These are phyloP conservation scores for Aplysina aerophoba DNA, from an alignment of 37 sponge, comb jelly and placozoan species.

Conservation along the genomic window DNA sequence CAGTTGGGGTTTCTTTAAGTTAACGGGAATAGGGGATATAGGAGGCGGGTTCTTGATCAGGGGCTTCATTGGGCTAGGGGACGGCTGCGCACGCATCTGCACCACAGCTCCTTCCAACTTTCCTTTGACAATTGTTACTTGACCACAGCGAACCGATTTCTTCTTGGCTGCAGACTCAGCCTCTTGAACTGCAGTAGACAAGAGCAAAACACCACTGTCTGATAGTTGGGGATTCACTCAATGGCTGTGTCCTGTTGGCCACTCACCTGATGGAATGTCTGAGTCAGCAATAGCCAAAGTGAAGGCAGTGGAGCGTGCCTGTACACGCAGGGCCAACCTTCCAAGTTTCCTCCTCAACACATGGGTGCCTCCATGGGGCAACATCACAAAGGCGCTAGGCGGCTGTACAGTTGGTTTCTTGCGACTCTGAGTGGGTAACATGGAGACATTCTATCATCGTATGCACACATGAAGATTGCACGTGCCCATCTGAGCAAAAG, in stretches of 20 bases:
- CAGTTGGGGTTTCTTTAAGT: neutral
- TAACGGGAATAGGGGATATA: neutral
- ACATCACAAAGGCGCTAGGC: neutral
- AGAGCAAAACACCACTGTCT: too few relatives aligned
- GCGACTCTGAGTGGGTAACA: neutral
- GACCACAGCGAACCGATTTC: neutral
- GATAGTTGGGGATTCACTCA: too few relatives aligned
- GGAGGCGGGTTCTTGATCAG: slow-evolving; percentile 26
- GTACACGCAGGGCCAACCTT: neutral
- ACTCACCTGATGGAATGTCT: slow-evolving; percentile 6
- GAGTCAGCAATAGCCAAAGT: neutral
- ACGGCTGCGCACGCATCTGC: neutral
- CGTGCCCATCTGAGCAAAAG: too few relatives aligned
- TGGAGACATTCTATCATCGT: too few relatives aligned
- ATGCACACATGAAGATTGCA: too few relatives aligned
- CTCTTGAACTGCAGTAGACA: slow-evolving; percentile 5
- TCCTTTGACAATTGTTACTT: neutral
- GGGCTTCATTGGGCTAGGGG: slow-evolving; percentile 31
- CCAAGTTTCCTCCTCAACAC: slow-evolving; percentile 2
- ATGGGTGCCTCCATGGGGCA: slow-evolving; percentile 1
- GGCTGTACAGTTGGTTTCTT: slow-evolving; percentile 14
- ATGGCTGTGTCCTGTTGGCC: too few relatives aligned
- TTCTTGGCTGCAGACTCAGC: neutral
- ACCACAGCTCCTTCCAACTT: neutral
- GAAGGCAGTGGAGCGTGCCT: neutral